Evolutionary conservation across 1,140 invertebrate species (phyloP).

Genomic region (Drosophila paulistorum): DNA sequence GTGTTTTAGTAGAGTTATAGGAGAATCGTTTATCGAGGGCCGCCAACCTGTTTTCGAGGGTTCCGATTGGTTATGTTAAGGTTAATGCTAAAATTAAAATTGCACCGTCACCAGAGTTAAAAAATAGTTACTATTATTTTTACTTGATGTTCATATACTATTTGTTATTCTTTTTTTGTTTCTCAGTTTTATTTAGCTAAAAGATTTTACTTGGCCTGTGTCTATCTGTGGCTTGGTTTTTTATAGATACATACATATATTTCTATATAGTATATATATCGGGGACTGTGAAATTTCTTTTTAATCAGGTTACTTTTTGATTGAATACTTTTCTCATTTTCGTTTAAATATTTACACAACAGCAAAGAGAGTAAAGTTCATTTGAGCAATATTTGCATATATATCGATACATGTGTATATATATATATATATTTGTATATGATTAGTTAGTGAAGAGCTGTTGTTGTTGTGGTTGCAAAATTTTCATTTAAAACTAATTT

Average conservation of each 20-base stretch:
- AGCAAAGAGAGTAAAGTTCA: slow-evolving; percentile 56
- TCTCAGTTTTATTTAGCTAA: slow-evolving; percentile 77
- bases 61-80: slow-evolving; percentile 49
- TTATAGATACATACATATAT: too few species aligned
- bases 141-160: slow-evolving; percentile 56
- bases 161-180: slow-evolving; percentile 32
- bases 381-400: slow-evolving; percentile 55
- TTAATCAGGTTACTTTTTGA: slow-evolving; percentile 57
- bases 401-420: slow-evolving; percentile 13
- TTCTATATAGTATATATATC: slow-evolving; percentile 10
- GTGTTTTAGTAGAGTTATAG: slow-evolving; percentile 44
- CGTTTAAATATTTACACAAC: slow-evolving; percentile 72
- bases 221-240: slow-evolving; percentile 25
- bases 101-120: slow-evolving; percentile 74
- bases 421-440: slow-evolving; percentile 8
- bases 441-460: slow-evolving; percentile 48
- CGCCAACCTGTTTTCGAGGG: slow-evolving; percentile 31
- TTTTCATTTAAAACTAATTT: slow-evolving; percentile 61
- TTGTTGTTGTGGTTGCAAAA: slow-evolving; percentile 52
- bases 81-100: slow-evolving; percentile 74
- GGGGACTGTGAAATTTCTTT: slow-evolving; percentile 34
- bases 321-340: slow-evolving; percentile 63
- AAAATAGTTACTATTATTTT: slow-evolving; percentile 65
- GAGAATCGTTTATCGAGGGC: slow-evolving; percentile 23
- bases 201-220: slow-evolving; percentile 78